Percentiles rank a stretch among this genome's conserved stretches.
phyloP scores from a whole-genome alignment of 2,113 vertebrate genomes.

The Perca schrenkii region DNA sequence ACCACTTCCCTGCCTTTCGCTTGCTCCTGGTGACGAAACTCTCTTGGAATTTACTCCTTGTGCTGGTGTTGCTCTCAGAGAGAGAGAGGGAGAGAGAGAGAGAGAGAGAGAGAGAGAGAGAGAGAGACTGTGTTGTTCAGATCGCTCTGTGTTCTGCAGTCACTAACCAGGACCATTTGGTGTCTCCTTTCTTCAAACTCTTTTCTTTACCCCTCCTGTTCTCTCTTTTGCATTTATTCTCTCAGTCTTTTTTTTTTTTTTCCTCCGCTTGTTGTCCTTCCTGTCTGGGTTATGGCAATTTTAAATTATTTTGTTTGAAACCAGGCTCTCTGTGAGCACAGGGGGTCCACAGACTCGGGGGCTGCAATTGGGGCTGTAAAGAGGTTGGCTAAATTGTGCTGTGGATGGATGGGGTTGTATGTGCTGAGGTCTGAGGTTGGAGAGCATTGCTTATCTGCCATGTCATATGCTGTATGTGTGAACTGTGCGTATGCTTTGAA shows the following conservation, averaged over 20 bases:
- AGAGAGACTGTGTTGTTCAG: slow-evolving; percentile 67
- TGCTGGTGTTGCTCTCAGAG: slow-evolving; percentile 76
- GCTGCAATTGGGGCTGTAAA: background rate
- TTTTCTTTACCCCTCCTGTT: slow-evolving; percentile 47
- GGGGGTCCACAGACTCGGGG: slow-evolving; percentile 10
- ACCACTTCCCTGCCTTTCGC: slow-evolving; percentile 86
- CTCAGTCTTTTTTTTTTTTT: background rate
- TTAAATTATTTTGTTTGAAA: slow-evolving; percentile 71
- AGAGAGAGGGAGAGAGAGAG: background rate
- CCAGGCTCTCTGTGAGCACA: slow-evolving; percentile 19
- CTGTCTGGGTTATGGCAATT: slow-evolving; percentile 67
- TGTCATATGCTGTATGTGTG: background rate
- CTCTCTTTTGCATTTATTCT: slow-evolving; percentile 38
- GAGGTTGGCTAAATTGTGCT: slow-evolving; percentile 12
- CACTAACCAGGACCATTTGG: slow-evolving; percentile 80
- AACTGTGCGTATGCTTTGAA: slow-evolving; percentile 20
- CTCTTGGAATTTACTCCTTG: slow-evolving; percentile 86
- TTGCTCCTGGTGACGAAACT: slow-evolving; percentile 82
- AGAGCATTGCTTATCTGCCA: slow-evolving; percentile 14
- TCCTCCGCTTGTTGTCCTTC: slow-evolving; percentile 40
- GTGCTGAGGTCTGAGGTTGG: slow-evolving; percentile 19
- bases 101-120: slow-evolving; percentile 33
- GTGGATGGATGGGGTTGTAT: background rate
- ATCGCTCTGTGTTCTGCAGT: slow-evolving; percentile 72
- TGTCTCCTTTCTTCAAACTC: slow-evolving; percentile 75